Evolutionary conservation across 2,888 invertebrate species (phyloP), one percentile per base, ranked within the genome.

Genomic region (Phyto melanocephala): DNA sequence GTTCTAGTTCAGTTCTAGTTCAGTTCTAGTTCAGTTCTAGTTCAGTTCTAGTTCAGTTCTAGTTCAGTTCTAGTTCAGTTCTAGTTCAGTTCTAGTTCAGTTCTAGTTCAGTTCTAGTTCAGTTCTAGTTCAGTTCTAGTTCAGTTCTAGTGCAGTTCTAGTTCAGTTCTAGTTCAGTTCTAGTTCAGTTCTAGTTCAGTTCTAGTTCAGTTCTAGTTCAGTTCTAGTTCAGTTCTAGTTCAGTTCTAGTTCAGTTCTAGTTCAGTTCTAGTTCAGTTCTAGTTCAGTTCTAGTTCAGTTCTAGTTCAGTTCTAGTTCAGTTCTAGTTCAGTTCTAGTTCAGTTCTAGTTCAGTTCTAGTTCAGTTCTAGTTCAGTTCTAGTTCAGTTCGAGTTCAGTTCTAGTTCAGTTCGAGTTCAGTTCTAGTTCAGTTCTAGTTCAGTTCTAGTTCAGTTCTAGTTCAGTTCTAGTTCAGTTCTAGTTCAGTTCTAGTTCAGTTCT

Each of bases 51-150:
- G 42, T 45, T 45, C 42, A 15, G 42, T 45, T 45, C 42, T 45
- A 45, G 42, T 45, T 45, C 42, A 20, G 47, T 47, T 47, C 47
- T 47, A 20, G 47, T 47, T 56, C 56, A 15, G 10, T 35, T 35
- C 35, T 17, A 20, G 17, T 47, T 47, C 10, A 10, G 47, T 47
- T 20, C 47, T 47, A 47, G 20, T 47, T 47, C 20, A 10, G 45
- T 47, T 20, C 47, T 47, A 47, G 17, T 50, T 10, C 47, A 50
- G 47, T 20, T 20, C 47, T 58, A 15, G 20, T 62, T 22, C 35
- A 62, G 22, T 42, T 40, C 62, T 65, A 20, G 20, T 65, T 45
- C 22, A 50, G 50, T 50, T 50, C 50, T 50, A 22, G 22, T 50
- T 50, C 50, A 8, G 20, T 47, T 47, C 17, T 20, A n/a, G n/a